Evolutionary conservation across 2,888 invertebrate genomes (phyloP).

Genomic region (Lottia gigantea): DNA sequence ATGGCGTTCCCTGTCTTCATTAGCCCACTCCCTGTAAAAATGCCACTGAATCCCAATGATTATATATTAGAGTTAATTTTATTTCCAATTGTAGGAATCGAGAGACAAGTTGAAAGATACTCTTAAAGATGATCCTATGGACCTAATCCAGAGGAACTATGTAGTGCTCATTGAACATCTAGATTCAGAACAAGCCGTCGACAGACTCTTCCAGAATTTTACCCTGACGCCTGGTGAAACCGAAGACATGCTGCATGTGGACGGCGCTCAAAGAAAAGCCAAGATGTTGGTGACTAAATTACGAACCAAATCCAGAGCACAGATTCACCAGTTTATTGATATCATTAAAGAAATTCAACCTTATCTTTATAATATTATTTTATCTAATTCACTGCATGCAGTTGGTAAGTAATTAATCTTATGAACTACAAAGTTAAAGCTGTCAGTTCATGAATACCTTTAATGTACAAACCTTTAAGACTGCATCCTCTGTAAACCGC

Average conservation of each 20-base stretch:
- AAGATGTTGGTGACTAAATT: background rate
- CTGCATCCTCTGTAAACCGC: too few species aligned
- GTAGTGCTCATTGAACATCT: background rate
- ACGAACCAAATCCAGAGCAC: background rate
- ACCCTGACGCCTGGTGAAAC: background rate
- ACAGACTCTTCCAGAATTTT: background rate
- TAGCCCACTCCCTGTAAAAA: too few species aligned
- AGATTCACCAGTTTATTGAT: background rate
- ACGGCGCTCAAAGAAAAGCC: background rate
- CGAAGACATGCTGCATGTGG: background rate
- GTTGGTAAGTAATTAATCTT: background rate
- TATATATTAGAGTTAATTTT: too few species aligned
- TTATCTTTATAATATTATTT: background rate
- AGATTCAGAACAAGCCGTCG: background rate
- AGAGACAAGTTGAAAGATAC: background rate
- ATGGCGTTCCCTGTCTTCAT: too few species aligned
- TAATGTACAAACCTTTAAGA: too few species aligned
- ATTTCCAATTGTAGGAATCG: too few species aligned
- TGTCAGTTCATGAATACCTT: too few species aligned
- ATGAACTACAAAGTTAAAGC: too few species aligned
- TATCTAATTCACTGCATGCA: background rate
- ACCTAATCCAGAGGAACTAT: constrained; percentile 4
- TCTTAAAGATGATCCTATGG: background rate
- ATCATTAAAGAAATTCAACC: background rate
- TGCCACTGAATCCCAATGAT: too few species aligned